Evolutionary conservation across 1,140 invertebrate species (phyloP).

Genomic region (Drosophila insularis): DNA sequence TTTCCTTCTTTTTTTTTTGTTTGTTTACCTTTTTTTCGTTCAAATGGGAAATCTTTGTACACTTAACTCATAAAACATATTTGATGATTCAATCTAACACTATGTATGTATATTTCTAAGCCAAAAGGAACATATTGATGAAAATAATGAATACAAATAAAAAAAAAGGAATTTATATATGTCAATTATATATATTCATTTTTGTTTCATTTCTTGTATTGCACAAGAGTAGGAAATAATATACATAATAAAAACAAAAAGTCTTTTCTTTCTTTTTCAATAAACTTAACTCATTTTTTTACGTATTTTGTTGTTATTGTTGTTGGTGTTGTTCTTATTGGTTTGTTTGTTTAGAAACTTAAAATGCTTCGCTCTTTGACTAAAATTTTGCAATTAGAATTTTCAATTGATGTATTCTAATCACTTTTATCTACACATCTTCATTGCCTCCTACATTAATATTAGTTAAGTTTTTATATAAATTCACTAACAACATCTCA

Average conservation of each 20-base stretch:
- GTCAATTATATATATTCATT: slow-evolving; percentile 25
- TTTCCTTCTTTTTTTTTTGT: neutral
- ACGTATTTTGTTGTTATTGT: slow-evolving; percentile 1
- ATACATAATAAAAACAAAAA: neutral
- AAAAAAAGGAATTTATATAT: slow-evolving; percentile 30
- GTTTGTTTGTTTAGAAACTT: neutral
- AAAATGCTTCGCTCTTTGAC: slow-evolving; percentile 36
- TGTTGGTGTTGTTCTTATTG: neutral
- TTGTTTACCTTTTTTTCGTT: neutral
- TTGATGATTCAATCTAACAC: slow-evolving; percentile 7
- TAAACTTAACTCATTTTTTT: slow-evolving; percentile 6
- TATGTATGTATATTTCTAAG: slow-evolving; percentile 11
- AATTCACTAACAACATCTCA: slow-evolving; percentile 59
- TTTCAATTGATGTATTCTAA: slow-evolving; percentile 5
- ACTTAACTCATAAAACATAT: slow-evolving; percentile 38
- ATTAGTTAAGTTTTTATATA: slow-evolving; percentile 45
- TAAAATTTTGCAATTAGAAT: slow-evolving; percentile 35
- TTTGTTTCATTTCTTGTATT: neutral
- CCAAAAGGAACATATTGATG: neutral
- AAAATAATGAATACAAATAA: slow-evolving; percentile 25
- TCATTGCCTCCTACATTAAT: slow-evolving; percentile 13
- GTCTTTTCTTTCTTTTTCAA: neutral
- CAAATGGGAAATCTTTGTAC: slow-evolving; percentile 45
- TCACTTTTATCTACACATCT: neutral
- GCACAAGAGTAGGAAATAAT: neutral